Percentiles rank a stretch among this genome's conserved stretches.
Evolutionary conservation across 2,888 invertebrate genomes (phyloP).

Genomic region (Sphaerophoria rueppellii): DNA sequence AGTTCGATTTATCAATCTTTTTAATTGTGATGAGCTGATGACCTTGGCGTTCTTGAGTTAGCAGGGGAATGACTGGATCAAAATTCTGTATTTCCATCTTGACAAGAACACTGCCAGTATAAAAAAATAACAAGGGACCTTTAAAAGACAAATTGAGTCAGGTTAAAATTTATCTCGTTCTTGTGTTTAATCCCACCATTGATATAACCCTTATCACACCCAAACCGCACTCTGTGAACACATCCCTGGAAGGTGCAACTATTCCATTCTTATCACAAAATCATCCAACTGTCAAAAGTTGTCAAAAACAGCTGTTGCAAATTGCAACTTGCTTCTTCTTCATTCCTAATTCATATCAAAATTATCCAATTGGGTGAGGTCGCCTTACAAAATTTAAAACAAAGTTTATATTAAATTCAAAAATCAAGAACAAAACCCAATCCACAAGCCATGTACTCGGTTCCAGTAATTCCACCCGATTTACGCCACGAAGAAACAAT

Average conservation of each 20-base stretch:
- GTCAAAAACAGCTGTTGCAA: conserved; percentile 13
- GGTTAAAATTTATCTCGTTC: too few species aligned
- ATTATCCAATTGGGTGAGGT: conserved; percentile 34
- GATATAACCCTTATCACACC: too few species aligned
- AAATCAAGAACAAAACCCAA: neutral
- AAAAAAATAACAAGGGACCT: too few species aligned
- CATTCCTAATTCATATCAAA: conserved; percentile 3
- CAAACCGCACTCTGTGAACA: neutral
- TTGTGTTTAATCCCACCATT: too few species aligned
- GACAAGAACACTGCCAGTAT: too few species aligned
- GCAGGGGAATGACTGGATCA: too few species aligned
- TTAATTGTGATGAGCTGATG: too few species aligned
- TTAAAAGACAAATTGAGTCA: too few species aligned
- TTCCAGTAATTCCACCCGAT: conserved; percentile 91
- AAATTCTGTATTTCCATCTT: too few species aligned
- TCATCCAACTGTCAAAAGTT: neutral
- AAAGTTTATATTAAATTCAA: neutral
- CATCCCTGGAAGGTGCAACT: neutral
- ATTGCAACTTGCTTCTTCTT: neutral
- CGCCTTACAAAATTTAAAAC: neutral
- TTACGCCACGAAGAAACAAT: conserved; percentile 94
- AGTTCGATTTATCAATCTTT: too few species aligned
- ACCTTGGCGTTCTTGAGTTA: too few species aligned
- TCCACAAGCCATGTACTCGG: conserved; percentile 83
- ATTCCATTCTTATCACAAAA: neutral